Conservation (phyloP, 53 echinoderm and acorn worm genomes). For the Paelopatides confundens region DNA sequence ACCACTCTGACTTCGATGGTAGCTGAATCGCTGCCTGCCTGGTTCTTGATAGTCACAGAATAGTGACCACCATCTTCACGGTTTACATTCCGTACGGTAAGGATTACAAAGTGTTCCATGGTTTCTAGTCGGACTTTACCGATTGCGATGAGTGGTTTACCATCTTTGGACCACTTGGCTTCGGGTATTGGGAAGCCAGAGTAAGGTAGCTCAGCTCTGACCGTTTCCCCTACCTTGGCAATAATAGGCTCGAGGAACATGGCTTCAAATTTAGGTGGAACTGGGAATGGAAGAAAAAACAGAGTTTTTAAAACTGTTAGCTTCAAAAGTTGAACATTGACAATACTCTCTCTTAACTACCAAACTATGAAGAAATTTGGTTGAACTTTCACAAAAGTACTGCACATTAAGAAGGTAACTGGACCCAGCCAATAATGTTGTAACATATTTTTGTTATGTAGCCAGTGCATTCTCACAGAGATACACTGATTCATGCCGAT, state of each 20-base stretch:
- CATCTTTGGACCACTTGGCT: slow-evolving; percentile 86
- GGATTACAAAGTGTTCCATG: slow-evolving; percentile 66
- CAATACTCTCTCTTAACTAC: no score
- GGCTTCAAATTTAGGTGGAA: slow-evolving; percentile 83
- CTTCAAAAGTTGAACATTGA: no score
- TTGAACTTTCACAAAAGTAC: no score
- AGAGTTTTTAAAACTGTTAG: no score
- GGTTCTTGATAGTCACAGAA: slow-evolving; percentile 78
- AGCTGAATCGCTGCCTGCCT: slow-evolving; percentile 84
- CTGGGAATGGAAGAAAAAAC: slow-evolving; percentile 43
- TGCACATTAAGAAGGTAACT: neutral
- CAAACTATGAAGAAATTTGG: no score
- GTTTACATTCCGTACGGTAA: slow-evolving; percentile 78
- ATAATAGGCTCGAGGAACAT: slow-evolving; percentile 83
- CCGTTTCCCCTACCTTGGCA: slow-evolving; percentile 88
- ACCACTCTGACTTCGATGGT: slow-evolving; percentile 79
- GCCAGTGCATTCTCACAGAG: no score
- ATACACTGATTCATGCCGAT: no score
- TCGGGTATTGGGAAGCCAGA: slow-evolving; percentile 84
- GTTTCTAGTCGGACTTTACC: slow-evolving; percentile 78
- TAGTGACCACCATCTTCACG: slow-evolving; percentile 81
- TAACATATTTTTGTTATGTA: no score
- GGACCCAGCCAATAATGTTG: no score
- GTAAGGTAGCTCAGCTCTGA: slow-evolving; percentile 82
- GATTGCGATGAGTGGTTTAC: slow-evolving; percentile 68